These are phyloP conservation scores for Heliconius aoede DNA, from an alignment of 2,888 invertebrate species.

Conservation along the genomic window DNA sequence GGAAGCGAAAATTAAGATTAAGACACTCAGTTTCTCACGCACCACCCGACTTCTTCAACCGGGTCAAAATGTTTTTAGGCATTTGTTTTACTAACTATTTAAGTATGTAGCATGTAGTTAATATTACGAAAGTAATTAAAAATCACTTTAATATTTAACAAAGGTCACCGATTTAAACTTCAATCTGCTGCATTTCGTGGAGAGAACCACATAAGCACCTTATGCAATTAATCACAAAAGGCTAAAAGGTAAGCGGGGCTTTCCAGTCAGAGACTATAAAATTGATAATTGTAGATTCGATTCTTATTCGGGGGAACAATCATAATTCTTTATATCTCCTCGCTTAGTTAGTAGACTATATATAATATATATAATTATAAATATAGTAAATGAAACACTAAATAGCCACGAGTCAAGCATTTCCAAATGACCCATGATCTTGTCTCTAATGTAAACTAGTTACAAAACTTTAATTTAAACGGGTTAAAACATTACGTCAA, in stretches of 20 bases:
- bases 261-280: too few species aligned
- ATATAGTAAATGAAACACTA: background rate
- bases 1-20: too few species aligned
- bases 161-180: background rate
- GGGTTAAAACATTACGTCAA: constrained; percentile 53
- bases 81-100: background rate
- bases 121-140: background rate
- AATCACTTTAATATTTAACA: background rate
- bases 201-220: background rate
- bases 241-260: too few species aligned
- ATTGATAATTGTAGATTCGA: too few species aligned
- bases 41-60: too few species aligned
- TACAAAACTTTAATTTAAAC: constrained; percentile 33
- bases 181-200: background rate
- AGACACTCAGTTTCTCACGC: too few species aligned
- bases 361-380: background rate
- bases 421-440: constrained; percentile 19
- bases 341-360: too few species aligned
- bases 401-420: background rate
- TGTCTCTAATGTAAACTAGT: constrained; percentile 12
- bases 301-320: too few species aligned
- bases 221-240: background rate
- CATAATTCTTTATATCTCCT: too few species aligned
- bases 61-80: too few species aligned
- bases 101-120: background rate